Percentiles rank a stretch among this genome's conserved stretches.
Conservation (phyloP, 1,140 invertebrate species). For the Lepidurus couesii region DNA sequence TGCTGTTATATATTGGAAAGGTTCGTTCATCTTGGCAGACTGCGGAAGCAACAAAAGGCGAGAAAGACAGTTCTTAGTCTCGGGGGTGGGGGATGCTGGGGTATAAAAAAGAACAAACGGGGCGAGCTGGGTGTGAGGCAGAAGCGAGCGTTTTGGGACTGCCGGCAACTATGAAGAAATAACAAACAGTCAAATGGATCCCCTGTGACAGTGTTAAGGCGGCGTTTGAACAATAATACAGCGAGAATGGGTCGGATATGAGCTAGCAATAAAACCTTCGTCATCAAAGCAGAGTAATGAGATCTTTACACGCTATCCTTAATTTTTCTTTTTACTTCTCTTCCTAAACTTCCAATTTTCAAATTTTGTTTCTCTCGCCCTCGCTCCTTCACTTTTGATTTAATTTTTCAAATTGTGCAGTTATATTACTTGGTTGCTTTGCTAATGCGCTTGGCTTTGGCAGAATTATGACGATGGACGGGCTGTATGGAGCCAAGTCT, state of each 20-base stretch:
- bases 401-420: background rate
- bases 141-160: slow-evolving; percentile 4
- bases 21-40: background rate
- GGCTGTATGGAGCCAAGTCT: background rate
- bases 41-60: background rate
- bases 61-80: background rate
- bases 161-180: background rate
- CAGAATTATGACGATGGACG: background rate
- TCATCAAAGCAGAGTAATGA: background rate
- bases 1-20: background rate
- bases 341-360: background rate
- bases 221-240: background rate
- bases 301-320: background rate
- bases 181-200: background rate
- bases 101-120: background rate
- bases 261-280: slow-evolving; percentile 11
- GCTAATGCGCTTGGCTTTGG: background rate
- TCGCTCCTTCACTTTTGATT: background rate
- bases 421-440: background rate
- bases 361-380: too few relatives aligned
- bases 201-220: slow-evolving; percentile 7
- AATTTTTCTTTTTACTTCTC: background rate
- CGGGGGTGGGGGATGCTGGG: background rate
- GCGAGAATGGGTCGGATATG: background rate
- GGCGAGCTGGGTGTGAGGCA: background rate